Conservation (phyloP, 2,888 invertebrate species). For the Cataglyphis albicans region DNA sequence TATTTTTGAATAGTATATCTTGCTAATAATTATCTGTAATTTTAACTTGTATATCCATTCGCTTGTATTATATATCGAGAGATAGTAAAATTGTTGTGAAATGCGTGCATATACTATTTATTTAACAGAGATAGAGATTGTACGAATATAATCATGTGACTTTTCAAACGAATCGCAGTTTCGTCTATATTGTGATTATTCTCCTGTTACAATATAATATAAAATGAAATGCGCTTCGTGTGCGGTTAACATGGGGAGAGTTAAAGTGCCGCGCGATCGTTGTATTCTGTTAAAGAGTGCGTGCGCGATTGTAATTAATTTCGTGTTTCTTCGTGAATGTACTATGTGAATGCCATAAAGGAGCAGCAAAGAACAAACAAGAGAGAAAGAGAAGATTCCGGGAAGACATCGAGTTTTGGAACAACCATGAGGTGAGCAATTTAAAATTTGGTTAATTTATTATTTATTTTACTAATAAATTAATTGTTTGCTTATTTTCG, state of each 20-base stretch:
- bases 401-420: background rate
- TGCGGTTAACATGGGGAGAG: background rate
- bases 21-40: background rate
- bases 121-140: background rate
- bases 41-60: background rate
- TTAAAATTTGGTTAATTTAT: conserved; percentile 1
- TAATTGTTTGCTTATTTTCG: background rate
- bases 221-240: background rate
- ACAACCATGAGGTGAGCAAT: background rate
- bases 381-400: background rate
- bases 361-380: background rate
- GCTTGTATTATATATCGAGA: background rate
- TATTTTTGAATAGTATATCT: background rate
- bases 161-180: background rate
- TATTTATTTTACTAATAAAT: conserved; percentile 3
- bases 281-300: background rate
- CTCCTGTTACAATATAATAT: background rate
- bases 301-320: background rate
- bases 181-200: conserved; percentile 6
- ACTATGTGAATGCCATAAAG: background rate
- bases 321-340: background rate
- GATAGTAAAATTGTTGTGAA: background rate
- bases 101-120: background rate
- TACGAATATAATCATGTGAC: background rate
- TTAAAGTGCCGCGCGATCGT: background rate